Evolutionary conservation across 2,113 vertebrate genomes (phyloP), one percentile per base, ranked within the genome.

Genomic region (chimpanzee (Pan troglodytes)): DNA sequence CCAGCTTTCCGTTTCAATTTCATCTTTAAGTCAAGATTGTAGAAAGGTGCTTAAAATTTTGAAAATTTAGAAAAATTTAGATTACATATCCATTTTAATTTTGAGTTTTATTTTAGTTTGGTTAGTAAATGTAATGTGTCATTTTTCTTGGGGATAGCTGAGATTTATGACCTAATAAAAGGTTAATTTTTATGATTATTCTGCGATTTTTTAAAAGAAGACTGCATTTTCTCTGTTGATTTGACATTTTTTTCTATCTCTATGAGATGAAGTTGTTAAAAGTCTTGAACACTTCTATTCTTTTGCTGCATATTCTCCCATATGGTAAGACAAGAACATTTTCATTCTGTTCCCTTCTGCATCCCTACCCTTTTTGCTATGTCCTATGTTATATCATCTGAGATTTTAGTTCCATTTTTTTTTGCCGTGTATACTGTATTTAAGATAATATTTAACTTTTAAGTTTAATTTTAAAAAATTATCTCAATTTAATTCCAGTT

Each of bases 111-210:
- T 59, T 87, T 88, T 86, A 88, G 48, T 92, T 78, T 68, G 30
- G 4, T 75, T 70, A 45, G 27, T 18, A 1, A 70, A 70, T 59
- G 8, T 48, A 45, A 70, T 23, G 40, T 70, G n/a, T 55, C 57
- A n/a, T 80, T 89, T 90, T 90, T 50, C 86, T 79, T 64, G 55
- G 38, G n/a, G 64, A 86, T 73, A 73, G 18, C 64, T 93, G 17
- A 45, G 52, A 64, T 20, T 85, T 81, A 48, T 86, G 43, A 86
- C 43, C 55, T 43, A 94, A 81, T 50, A 52, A 64, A 90, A 90
- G 43, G 45, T 87, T 50, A 55, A 35, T 64, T 81, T 94, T 90
- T 90, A 96, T 89, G 30, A 50, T 93, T 76, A 7, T 73, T 78
- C 88, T 87, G 32, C 3, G 38, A 14, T 43, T 93, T 93, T 78